Conservation (phyloP, 2,888 invertebrate genomes). For the Cryptocephalus moraei region DNA sequence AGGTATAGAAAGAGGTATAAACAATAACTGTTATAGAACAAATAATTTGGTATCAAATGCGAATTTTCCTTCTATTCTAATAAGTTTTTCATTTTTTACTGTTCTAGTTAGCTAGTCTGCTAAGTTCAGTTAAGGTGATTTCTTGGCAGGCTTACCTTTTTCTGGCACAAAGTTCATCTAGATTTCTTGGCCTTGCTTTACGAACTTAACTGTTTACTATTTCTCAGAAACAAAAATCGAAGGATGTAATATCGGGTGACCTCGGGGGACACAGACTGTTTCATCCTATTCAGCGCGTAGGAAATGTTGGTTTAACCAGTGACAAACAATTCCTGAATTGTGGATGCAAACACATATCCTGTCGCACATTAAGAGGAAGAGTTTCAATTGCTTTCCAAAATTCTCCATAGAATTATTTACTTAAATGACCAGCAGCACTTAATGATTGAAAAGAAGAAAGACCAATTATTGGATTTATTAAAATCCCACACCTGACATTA, state of each 20-base stretch:
- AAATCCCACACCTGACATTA: conserved; percentile 8
- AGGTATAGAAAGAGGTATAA: no score
- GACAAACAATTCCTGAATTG: no score
- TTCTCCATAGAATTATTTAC: background rate
- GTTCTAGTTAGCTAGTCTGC: background rate
- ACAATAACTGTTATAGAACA: no score
- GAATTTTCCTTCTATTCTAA: no score
- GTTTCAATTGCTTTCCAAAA: background rate
- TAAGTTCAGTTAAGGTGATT: no score
- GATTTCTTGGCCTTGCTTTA: background rate
- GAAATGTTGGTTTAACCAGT: background rate
- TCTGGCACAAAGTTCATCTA: background rate
- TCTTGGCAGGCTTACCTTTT: background rate
- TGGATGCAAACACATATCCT: background rate
- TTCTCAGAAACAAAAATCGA: background rate
- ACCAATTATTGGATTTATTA: conserved; percentile 5
- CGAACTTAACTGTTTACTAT: background rate
- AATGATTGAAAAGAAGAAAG: conserved; percentile 1
- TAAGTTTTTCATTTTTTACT: background rate
- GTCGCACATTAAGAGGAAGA: background rate
- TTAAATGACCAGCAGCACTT: background rate
- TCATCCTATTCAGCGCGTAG: background rate
- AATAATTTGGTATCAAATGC: no score
- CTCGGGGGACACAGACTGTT: no score
- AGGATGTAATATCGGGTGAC: no score